These are phyloP conservation scores for Numida meleagris DNA, from an alignment of 2,113 vertebrate genomes.

Conservation along the genomic window DNA sequence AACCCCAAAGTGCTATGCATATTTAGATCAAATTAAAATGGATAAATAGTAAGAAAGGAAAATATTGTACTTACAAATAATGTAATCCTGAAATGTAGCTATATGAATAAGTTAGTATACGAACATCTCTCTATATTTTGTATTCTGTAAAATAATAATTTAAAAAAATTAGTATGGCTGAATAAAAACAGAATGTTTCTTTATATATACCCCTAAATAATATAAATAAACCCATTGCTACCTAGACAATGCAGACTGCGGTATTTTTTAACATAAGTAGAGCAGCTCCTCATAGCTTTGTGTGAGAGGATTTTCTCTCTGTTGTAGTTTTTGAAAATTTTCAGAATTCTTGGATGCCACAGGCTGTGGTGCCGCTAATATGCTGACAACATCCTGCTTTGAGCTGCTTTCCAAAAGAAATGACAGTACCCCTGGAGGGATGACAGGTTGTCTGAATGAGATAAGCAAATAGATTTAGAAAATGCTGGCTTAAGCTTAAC, in stretches of 20 bases:
- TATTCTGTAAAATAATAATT: not conserved
- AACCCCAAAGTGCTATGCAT: not conserved
- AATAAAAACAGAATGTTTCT: not conserved
- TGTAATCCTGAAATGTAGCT: not conserved
- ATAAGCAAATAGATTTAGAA: slow-evolving; percentile 69
- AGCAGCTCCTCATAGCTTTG: not conserved
- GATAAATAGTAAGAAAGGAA: not conserved
- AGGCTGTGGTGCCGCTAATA: not conserved
- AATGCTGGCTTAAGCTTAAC: slow-evolving; percentile 48
- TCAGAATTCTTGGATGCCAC: not conserved
- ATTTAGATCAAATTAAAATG: not conserved
- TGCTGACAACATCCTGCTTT: slow-evolving; percentile 57
- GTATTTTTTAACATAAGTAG: not conserved
- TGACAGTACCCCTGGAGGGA: slow-evolving; percentile 46
- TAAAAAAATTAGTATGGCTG: not conserved
- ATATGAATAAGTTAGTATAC: not conserved
- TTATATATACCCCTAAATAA: not conserved
- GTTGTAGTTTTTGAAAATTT: not conserved
- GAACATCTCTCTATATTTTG: not conserved
- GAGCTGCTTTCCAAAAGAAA: slow-evolving; percentile 36
- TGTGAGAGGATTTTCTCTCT: not conserved
- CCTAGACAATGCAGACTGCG: not conserved
- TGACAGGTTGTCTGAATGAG: slow-evolving; percentile 64
- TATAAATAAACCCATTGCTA: not conserved
- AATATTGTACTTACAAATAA: not conserved